Conservation (phyloP, 2,888 invertebrate genomes). For the Punctoribates punctum region DNA sequence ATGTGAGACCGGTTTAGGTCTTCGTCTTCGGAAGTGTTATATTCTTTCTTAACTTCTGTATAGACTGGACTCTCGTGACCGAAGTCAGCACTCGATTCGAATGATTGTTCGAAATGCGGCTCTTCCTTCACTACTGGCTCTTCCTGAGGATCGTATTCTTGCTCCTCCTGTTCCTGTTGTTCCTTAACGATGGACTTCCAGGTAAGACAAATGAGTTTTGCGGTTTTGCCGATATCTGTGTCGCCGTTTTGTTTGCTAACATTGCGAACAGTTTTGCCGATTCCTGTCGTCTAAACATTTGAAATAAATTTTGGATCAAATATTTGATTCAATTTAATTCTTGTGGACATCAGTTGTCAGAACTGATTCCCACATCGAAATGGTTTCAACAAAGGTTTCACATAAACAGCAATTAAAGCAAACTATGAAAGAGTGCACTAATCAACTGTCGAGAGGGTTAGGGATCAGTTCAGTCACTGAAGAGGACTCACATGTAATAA, state of each 20-base stretch:
- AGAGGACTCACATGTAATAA: conserved; percentile 31
- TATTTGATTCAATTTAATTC: not conserved
- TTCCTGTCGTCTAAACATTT: conserved; percentile 33
- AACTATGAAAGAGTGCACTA: no score
- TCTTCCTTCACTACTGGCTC: conserved; percentile 3
- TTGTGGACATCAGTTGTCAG: no score
- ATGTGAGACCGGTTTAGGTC: not conserved
- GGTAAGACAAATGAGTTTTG: conserved; percentile 30
- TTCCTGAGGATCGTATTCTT: not conserved
- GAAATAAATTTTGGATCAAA: not conserved
- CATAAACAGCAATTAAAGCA: no score
- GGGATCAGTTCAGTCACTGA: not conserved
- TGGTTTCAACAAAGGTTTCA: no score
- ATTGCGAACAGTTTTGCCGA: conserved; percentile 38
- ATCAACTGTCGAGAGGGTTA: no score
- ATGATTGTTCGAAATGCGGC: not conserved
- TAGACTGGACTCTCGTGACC: not conserved
- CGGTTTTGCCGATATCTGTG: conserved; percentile 41
- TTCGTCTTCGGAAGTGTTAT: not conserved
- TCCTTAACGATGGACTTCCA: conserved; percentile 40
- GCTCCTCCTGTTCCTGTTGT: conserved; percentile 32
- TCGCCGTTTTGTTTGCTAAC: conserved; percentile 30
- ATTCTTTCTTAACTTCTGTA: conserved; percentile 6
- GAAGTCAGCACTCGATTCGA: not conserved
- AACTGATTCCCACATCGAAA: no score